Evolutionary conservation across 2,888 invertebrate genomes (phyloP), one percentile per base, ranked within the genome.

Genomic region (Eilema caniola): DNA sequence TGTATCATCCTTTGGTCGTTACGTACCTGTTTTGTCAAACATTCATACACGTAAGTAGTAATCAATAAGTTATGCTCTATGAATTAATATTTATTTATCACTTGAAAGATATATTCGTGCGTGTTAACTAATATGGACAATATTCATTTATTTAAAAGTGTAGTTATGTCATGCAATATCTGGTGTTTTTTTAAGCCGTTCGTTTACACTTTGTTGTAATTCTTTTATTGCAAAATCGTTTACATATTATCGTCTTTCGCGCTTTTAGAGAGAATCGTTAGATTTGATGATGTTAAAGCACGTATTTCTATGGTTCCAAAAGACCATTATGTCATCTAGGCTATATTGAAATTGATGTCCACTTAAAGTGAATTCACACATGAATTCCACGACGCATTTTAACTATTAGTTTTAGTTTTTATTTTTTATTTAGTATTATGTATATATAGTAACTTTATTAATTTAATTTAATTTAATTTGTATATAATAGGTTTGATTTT

Each of bases 1-100:
- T 73, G 85, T 80, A 75, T 84, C 83, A 83, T 88, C 88, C 87
- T 88, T 88, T 83, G 81, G 81, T 82, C 82, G 82, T 78, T 80
- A 75, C 83, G 80, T 76, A 77, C 83, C 77, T 79, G 76, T 77
- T 84, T 84, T 73, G 80, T 79, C 79, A 78, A 85, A 78, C 83
- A 74, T 77, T 82, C 80, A 75, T 76, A 77, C 84, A 87, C 73
- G 88, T 89, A 85, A 87, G 89, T 89, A 70, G 61, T 72, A 25
- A 64, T 66, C 61, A 67, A 28, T 61, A 31, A 47, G 23, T 61
- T 67, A 25, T 53, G 41, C 0, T 31, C 14, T 53, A 61, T 28
- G 14, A 28, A 67, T 41, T 60, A 28, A 47, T 64, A 20, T 64
- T 64, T 16, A 10, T 64, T 37, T 62, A 60, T 66, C 60, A 60